Evolutionary conservation across 2,113 vertebrate species (phyloP).

Genomic region (Dicaeum eximium): DNA sequence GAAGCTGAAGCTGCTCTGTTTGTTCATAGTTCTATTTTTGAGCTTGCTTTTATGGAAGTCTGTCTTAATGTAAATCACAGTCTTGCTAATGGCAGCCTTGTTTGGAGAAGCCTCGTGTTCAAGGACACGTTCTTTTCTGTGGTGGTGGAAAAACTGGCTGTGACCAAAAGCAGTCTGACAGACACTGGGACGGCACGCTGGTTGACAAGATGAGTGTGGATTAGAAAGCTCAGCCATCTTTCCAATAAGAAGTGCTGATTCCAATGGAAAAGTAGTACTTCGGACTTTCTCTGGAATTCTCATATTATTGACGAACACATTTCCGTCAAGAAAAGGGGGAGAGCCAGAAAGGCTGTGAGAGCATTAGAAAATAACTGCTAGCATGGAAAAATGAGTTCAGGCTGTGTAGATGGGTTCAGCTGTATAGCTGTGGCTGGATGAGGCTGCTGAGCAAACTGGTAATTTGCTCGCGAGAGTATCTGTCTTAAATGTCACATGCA

Average conservation of each 20-base stretch:
- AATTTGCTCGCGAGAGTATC: background rate
- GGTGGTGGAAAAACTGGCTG: background rate
- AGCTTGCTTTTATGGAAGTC: conserved; percentile 11
- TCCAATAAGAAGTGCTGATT: conserved; percentile 48
- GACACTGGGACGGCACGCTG: background rate
- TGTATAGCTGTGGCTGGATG: conserved; percentile 28
- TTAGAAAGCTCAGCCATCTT: conserved; percentile 55
- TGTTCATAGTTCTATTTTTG: conserved; percentile 24
- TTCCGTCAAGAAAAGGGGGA: conserved; percentile 26
- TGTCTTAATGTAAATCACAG: conserved; percentile 29
- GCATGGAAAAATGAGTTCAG: conserved; percentile 44
- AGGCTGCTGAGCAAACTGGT: conserved; percentile 10
- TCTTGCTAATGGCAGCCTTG: conserved; percentile 10
- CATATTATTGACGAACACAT: conserved; percentile 41
- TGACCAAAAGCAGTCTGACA: background rate
- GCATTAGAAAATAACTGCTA: conserved; percentile 49
- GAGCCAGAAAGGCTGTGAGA: conserved; percentile 21
- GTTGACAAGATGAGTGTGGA: background rate
- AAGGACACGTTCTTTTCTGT: background rate
- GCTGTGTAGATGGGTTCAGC: conserved; percentile 21
- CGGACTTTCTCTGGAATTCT: conserved; percentile 44
- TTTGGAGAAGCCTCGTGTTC: background rate
- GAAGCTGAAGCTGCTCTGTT: background rate
- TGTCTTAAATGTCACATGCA: background rate
- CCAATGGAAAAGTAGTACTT: conserved; percentile 57